Evolutionary conservation across 2,888 invertebrate species (phyloP), one percentile per base, ranked within the genome.

Genomic region (Anoplius nigerrimus): DNA sequence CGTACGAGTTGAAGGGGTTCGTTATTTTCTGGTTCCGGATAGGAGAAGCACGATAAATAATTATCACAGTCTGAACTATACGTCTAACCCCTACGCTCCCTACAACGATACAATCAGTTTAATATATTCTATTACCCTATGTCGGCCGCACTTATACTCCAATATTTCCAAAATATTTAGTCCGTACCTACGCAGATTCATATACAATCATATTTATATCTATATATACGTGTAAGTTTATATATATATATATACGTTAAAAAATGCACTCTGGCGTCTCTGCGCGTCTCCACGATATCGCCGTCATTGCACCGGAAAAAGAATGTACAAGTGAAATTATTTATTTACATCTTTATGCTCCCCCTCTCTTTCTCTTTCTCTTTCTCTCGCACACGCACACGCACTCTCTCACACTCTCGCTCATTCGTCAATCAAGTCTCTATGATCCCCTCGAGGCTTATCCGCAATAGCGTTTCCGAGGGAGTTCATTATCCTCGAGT

Each of bases 61-160:
- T 86, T 87, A 87, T 87, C 87, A 87, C 87, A 87, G 87, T 86
- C 84, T 85, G 81, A 83, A 83, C 84, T 86, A 87, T 86, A 85
- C 78, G 71, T 81, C 83, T 83, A 84, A 79, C 53, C 53, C 63
- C 70, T 75, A 75, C 69, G 71, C 74, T 55, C 53, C 75, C 65
- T 69, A 63, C 60, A 56, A 43, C 71, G 57, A 55, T 68, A 66
- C 66, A 34, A 34, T 69, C 64, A 61, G 61, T 69, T 75, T 73
- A 71, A 57, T 60, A 65, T 56, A 52, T 62, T 58, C 65, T 61
- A 54, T 60, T 34, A 34, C 57, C 65, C 59, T 56, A 61, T 51
- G 62, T 60, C 71, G 56, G 61, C 55, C 65, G 63, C 71, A 66
- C 61, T 71, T 66, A 69, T 71, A 71, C 65, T 58, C 45, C 66